These are phyloP conservation scores for Marcusenius ussheri DNA, from an alignment of 2,113 vertebrate genomes.

Conservation along the genomic window DNA sequence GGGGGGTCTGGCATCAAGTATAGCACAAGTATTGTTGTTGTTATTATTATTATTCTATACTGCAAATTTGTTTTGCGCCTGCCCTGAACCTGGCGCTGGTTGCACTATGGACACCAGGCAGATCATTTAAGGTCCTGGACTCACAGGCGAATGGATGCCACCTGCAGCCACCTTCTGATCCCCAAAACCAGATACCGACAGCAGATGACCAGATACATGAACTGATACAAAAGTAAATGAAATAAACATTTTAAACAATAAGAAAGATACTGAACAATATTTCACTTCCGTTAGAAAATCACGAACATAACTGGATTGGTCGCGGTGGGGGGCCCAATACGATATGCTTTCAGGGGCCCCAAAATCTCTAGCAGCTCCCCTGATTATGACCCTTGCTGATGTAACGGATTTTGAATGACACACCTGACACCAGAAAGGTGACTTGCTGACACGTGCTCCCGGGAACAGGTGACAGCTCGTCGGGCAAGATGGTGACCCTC, in stretches of 20 bases:
- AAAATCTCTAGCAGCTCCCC: neutral
- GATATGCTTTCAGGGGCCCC: neutral
- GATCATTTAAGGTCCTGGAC: too few species aligned
- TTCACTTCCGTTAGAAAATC: neutral
- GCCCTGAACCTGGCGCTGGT: neutral
- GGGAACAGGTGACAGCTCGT: constrained; percentile 23
- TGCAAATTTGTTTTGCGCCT: too few species aligned
- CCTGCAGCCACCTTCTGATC: too few species aligned
- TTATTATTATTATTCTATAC: too few species aligned
- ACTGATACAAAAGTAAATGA: neutral
- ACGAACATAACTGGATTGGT: neutral
- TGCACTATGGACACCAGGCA: neutral
- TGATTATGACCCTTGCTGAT: neutral
- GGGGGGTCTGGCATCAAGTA: neutral
- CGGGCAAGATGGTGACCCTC: constrained; percentile 54
- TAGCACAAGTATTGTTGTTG: neutral
- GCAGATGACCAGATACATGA: too few species aligned
- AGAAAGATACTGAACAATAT: neutral
- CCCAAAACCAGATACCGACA: too few species aligned
- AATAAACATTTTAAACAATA: neutral
- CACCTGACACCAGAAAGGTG: constrained; percentile 56
- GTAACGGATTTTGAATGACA: neutral
- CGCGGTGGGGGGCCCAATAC: neutral
- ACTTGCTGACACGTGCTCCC: constrained; percentile 48
- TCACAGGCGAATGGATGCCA: too few species aligned